These are phyloP conservation scores for Drosophila formosana DNA, from an alignment of 2,888 invertebrate genomes.

Conservation along the genomic window DNA sequence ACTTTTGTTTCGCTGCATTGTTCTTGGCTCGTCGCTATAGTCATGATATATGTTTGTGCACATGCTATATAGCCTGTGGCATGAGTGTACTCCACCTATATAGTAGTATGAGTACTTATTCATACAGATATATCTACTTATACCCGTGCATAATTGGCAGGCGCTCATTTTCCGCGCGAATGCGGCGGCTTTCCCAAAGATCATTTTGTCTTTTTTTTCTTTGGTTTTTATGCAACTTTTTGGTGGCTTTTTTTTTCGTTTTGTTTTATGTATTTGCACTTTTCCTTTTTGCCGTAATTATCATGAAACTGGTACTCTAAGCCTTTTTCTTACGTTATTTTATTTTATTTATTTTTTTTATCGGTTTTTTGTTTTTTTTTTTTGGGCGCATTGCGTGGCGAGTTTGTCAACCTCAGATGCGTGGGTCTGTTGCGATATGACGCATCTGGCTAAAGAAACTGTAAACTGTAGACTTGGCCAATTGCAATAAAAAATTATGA, in stretches of 20 bases:
- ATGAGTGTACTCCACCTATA: not conserved
- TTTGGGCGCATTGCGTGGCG: slow-evolving; percentile 61
- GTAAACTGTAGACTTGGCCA: slow-evolving; percentile 40
- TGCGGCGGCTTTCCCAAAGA: slow-evolving; percentile 67
- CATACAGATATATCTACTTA: slow-evolving; percentile 12
- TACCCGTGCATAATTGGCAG: slow-evolving; percentile 62
- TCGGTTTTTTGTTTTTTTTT: not conserved
- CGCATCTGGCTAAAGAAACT: slow-evolving; percentile 49
- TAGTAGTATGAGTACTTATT: slow-evolving; percentile 8
- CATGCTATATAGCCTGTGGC: slow-evolving; percentile 3
- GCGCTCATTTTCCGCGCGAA: slow-evolving; percentile 69
- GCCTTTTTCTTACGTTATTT: slow-evolving; percentile 35
- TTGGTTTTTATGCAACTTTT: slow-evolving; percentile 50
- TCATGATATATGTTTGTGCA: slow-evolving; percentile 45
- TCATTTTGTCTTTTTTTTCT: slow-evolving; percentile 26
- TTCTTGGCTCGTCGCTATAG: slow-evolving; percentile 59
- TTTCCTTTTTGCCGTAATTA: slow-evolving; percentile 68
- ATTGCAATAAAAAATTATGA: slow-evolving; percentile 39
- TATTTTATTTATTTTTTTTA: slow-evolving; percentile 34
- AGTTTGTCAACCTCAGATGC: slow-evolving; percentile 70
- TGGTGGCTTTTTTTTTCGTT: slow-evolving; percentile 17
- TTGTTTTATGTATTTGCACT: slow-evolving; percentile 46
- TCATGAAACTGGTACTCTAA: slow-evolving; percentile 60
- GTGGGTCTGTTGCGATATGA: slow-evolving; percentile 44
- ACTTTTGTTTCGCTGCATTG: slow-evolving; percentile 61